Conservation (phyloP, 2,888 invertebrate species). For the Plebejus melissa region DNA sequence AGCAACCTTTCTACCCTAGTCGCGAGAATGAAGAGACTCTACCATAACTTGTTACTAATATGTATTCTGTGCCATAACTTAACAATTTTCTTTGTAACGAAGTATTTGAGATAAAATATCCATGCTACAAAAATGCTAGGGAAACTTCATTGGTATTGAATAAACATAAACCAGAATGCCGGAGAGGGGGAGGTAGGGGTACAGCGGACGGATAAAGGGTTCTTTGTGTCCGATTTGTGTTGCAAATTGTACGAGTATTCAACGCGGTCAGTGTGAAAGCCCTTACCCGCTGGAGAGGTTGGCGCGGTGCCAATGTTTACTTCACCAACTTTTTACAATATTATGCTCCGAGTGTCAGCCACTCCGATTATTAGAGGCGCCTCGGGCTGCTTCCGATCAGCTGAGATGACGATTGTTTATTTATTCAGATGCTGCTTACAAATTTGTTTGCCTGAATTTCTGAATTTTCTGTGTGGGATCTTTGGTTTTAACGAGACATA, state of each 20-base stretch:
- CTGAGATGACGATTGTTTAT: conserved; percentile 3
- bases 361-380: conserved; percentile 22
- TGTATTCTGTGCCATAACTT: too few species aligned
- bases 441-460: too few species aligned
- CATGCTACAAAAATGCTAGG: background rate
- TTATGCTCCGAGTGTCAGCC: background rate
- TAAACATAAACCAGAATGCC: background rate
- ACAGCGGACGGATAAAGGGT: background rate
- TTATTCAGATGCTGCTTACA: background rate
- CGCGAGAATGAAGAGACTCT: background rate
- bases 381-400: conserved; percentile 1
- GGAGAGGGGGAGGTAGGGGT: background rate
- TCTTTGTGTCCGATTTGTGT: conserved; percentile 18
- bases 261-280: conserved; percentile 25
- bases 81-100: background rate
- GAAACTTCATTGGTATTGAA: background rate
- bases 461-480: too few species aligned
- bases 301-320: conserved; percentile 26
- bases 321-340: conserved; percentile 21
- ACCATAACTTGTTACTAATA: background rate
- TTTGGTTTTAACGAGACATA: too few species aligned
- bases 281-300: background rate
- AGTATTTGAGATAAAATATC: background rate
- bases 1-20: too few species aligned
- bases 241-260: conserved; percentile 5